A percentile compares a stretch with the other conserved stretches of the same genome.
Evolutionary conservation across 1,140 invertebrate species (phyloP).

Genomic region (Monochamus saltuarius): DNA sequence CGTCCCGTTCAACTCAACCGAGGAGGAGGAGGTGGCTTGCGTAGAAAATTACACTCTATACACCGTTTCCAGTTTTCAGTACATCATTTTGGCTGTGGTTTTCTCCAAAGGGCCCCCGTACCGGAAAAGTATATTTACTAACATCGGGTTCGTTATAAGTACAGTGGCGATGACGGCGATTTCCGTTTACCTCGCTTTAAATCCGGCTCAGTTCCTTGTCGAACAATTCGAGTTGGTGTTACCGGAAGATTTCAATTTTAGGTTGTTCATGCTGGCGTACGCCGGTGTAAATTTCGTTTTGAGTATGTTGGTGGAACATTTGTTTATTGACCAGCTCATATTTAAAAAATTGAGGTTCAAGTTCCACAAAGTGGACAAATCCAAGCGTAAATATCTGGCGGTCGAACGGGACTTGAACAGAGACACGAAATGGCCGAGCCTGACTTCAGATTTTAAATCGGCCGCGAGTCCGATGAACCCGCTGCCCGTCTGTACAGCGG

Average conservation of each 20-base stretch:
- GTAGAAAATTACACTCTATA: slow-evolving; percentile 87
- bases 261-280: slow-evolving; percentile 61
- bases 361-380: slow-evolving; percentile 60
- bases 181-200: slow-evolving; percentile 70
- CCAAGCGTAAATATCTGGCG: slow-evolving; percentile 61
- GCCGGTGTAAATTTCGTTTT: slow-evolving; percentile 62
- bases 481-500: slow-evolving; percentile 50
- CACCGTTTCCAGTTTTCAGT: slow-evolving; percentile 88
- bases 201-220: slow-evolving; percentile 65
- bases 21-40: slow-evolving; percentile 57
- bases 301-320: slow-evolving; percentile 63
- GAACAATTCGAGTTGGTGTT: slow-evolving; percentile 65
- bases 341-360: slow-evolving; percentile 58
- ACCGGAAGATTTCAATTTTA: slow-evolving; percentile 65
- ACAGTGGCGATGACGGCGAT: slow-evolving; percentile 64
- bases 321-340: slow-evolving; percentile 63
- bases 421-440: slow-evolving; percentile 63
- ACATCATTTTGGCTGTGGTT: slow-evolving; percentile 85
- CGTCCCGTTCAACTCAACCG: slow-evolving; percentile 57
- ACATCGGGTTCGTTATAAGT: slow-evolving; percentile 67
- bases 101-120: slow-evolving; percentile 92
- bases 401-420: slow-evolving; percentile 60
- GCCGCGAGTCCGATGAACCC: slow-evolving; percentile 44
- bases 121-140: slow-evolving; percentile 78
- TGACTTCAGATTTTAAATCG: slow-evolving; percentile 50